Base-by-base conservation (phyloP, 2,797 vertebrate species). In the Orestias chungarensis region DNA sequence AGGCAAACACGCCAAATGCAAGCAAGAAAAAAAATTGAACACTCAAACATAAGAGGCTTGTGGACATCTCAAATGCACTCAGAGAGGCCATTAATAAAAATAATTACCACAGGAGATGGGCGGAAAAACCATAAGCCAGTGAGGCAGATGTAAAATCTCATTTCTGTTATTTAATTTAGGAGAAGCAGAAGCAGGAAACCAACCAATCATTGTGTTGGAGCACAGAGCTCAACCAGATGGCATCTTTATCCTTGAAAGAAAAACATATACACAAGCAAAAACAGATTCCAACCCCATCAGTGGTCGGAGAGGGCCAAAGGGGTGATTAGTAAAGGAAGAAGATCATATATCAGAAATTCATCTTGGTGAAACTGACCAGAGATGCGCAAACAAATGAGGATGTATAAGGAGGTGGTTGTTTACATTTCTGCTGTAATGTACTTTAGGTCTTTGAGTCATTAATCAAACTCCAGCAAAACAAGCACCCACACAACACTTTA, bases 271-370 rank as follows among this genome's bases (percentile, higher is more conserved):
- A 74, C 71, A 82, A 73, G 76, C 72, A 75, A 29, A 75, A 71
- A 86, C 61, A 83, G 79, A 84, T 78, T 78, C 66, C 66, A 54
- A 81, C 70, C 75, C 78, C 50, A 88, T 88, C 86, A 80, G 78
- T 69, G 73, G 77, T 75, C 68, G 64, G 71, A 80, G 73, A 82
- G 80, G 86, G 70, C 79, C 73, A 62, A 67, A 76, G 76, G 83
- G 91, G 87, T 92, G 91, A 87, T 88, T 88, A 89, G 87, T 78
- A 74, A 87, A 87, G 87, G 86, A 91, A 86, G 86, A 86, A 89
- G 90, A 93, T 93, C 91, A 90, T 87, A 89, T 94, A 87, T 94
- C 91, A 84, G 59, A 84, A 81, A 93, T 95, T 93, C 89, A 94
- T 95, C 94, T 92, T 91, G 86, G 88, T 90, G 86, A 90, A 82